phyloP scores from a whole-genome alignment of 2,113 vertebrate genomes.

The Engystomops pustulosus region DNA sequence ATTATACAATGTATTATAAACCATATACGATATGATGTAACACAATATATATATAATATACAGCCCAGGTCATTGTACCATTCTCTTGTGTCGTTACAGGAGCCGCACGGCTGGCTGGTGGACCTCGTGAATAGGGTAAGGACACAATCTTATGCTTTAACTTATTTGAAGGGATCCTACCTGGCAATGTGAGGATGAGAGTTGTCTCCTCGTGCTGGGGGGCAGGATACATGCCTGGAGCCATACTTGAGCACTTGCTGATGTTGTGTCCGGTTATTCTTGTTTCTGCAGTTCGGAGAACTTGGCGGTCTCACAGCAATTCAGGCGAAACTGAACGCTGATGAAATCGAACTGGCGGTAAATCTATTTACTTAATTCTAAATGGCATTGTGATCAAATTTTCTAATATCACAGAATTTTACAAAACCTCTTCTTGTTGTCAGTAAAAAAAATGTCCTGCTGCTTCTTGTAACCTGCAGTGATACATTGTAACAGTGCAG shows the following conservation, averaged over 20 bases:
- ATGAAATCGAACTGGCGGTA: conserved; percentile 96
- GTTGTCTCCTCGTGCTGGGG: background rate
- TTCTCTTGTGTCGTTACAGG: conserved; percentile 76
- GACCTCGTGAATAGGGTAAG: conserved; percentile 96
- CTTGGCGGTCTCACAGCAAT: conserved; percentile 95
- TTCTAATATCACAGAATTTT: too few relatives aligned
- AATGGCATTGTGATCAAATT: background rate
- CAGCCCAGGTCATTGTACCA: too few relatives aligned
- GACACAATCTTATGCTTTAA: background rate
- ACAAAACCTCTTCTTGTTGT: too few relatives aligned
- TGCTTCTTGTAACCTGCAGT: too few relatives aligned
- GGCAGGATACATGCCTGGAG: background rate
- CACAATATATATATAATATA: too few relatives aligned
- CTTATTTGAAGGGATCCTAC: background rate
- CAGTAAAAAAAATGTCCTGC: too few relatives aligned
- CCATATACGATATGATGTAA: too few relatives aligned
- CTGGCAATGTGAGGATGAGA: background rate
- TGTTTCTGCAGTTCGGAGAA: conserved; percentile 87
- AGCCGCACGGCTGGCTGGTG: conserved; percentile 98
- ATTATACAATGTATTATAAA: too few relatives aligned
- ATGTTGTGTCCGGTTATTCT: background rate
- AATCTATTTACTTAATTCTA: conserved; percentile 62
- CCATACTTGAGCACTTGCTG: background rate
- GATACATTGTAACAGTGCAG: too few relatives aligned
- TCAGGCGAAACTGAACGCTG: conserved; percentile 90